Evolutionary conservation across 2,888 invertebrate genomes (phyloP).

Genomic region (Asteroscopus sphinx): DNA sequence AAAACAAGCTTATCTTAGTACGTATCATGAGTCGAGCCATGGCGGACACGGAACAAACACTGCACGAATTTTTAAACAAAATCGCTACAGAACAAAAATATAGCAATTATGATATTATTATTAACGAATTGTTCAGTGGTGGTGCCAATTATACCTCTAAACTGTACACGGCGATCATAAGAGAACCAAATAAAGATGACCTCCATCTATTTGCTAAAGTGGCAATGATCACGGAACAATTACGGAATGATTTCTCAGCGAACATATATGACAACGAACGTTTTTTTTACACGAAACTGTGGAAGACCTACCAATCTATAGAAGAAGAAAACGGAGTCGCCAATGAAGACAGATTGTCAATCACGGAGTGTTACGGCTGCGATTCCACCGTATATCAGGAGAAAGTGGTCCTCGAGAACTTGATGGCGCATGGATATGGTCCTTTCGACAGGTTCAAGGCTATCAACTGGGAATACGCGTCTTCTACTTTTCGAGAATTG

Average conservation of each 20-base stretch:
- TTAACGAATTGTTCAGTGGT: conserved; percentile 63
- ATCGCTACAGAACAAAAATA: conserved; percentile 64
- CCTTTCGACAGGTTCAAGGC: conserved; percentile 62
- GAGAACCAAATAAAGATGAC: conserved; percentile 54
- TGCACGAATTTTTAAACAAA: conserved; percentile 28
- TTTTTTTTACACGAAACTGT: conserved; percentile 47
- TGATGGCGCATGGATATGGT: conserved; percentile 59
- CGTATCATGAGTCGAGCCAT: conserved; percentile 5
- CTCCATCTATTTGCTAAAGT: conserved; percentile 72
- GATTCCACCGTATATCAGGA: conserved; percentile 58
- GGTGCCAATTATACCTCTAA: conserved; percentile 74
- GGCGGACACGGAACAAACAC: conserved; percentile 11
- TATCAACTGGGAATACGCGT: conserved; percentile 60
- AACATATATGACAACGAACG: conserved; percentile 45
- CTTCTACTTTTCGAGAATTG: conserved; percentile 61
- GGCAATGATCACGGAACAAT: conserved; percentile 35
- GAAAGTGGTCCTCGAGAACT: conserved; percentile 67
- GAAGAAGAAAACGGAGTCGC: conserved; percentile 48
- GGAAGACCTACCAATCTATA: conserved; percentile 37
- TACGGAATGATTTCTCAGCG: conserved; percentile 4
- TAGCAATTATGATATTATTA: conserved; percentile 51
- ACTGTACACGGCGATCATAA: conserved; percentile 61
- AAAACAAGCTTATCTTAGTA: not conserved
- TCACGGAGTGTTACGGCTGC: conserved; percentile 61
- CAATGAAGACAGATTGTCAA: conserved; percentile 53